These are phyloP conservation scores for Mizuhopecten yessoensis DNA, from an alignment of 1,140 invertebrate species.

Conservation along the genomic window DNA sequence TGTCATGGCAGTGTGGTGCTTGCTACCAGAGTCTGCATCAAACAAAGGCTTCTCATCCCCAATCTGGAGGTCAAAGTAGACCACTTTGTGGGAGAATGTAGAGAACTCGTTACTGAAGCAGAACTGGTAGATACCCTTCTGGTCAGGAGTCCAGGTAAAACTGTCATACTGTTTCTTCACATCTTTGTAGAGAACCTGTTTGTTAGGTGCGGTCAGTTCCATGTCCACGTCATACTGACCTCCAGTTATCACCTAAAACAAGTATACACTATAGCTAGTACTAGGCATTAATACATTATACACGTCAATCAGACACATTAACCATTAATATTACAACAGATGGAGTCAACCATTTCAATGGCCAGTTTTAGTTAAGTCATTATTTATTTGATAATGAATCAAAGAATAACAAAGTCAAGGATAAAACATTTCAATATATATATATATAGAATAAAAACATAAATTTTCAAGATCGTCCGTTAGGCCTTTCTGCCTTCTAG, in stretches of 20 bases:
- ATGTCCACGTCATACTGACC: constrained; percentile 99
- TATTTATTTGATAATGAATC: too few species aligned
- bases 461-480: too few species aligned
- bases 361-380: too few species aligned
- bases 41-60: constrained; percentile 93
- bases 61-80: constrained; percentile 99
- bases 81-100: constrained; percentile 99
- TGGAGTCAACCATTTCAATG: too few species aligned
- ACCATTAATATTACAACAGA: too few species aligned
- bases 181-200: constrained; percentile 95
- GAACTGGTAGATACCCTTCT: constrained; percentile 90
- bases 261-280: not conserved
- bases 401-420: too few species aligned
- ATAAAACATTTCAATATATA: too few species aligned
- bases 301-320: too few species aligned
- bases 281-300: not conserved
- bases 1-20: constrained; percentile 96
- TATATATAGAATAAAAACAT: too few species aligned
- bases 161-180: constrained; percentile 97
- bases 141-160: constrained; percentile 91
- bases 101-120: constrained; percentile 99
- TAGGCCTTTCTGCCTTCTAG: too few species aligned
- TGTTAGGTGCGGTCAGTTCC: constrained; percentile 93
- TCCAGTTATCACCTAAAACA: constrained; percentile 96
- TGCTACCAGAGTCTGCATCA: constrained; percentile 89